phyloP scores from a whole-genome alignment of 2,888 invertebrate genomes.

The Chymomyza procnemis region DNA sequence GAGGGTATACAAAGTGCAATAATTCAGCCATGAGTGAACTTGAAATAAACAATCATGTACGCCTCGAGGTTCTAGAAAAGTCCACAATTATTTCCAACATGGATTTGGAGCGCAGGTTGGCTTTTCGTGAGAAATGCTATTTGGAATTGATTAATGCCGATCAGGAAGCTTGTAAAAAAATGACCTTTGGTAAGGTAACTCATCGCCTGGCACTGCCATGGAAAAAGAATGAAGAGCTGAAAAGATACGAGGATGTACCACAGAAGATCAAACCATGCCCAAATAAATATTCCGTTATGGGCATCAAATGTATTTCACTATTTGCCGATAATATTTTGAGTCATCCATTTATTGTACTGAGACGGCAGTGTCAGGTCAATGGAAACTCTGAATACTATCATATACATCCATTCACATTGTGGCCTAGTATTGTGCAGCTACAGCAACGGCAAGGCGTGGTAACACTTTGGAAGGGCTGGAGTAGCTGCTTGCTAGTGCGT shows the following conservation, averaged over 20 bases:
- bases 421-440: slow-evolving; percentile 89
- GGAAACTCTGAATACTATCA: slow-evolving; percentile 82
- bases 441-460: slow-evolving; percentile 92
- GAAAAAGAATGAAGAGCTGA: slow-evolving; percentile 72
- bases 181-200: slow-evolving; percentile 73
- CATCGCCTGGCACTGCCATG: slow-evolving; percentile 75
- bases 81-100: slow-evolving; percentile 22
- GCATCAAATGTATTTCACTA: slow-evolving; percentile 89
- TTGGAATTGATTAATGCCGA: slow-evolving; percentile 64
- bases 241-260: slow-evolving; percentile 74
- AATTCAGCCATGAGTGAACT: too few relatives aligned
- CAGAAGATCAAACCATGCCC: slow-evolving; percentile 80
- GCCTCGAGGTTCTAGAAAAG: slow-evolving; percentile 32
- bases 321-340: slow-evolving; percentile 93
- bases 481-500: slow-evolving; percentile 92
- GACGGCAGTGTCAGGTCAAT: slow-evolving; percentile 94
- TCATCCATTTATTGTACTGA: slow-evolving; percentile 94
- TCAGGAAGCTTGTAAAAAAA: slow-evolving; percentile 55
- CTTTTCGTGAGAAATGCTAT: slow-evolving; percentile 63
- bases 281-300: slow-evolving; percentile 86
- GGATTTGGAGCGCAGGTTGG: slow-evolving; percentile 35
- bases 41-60: slow-evolving; percentile 40
- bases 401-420: slow-evolving; percentile 90
- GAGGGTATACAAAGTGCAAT: background rate
- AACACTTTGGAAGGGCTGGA: slow-evolving; percentile 97